These are phyloP conservation scores for Jaculus jaculus DNA, from an alignment of 2,113 vertebrate species.

Conservation along the genomic window DNA sequence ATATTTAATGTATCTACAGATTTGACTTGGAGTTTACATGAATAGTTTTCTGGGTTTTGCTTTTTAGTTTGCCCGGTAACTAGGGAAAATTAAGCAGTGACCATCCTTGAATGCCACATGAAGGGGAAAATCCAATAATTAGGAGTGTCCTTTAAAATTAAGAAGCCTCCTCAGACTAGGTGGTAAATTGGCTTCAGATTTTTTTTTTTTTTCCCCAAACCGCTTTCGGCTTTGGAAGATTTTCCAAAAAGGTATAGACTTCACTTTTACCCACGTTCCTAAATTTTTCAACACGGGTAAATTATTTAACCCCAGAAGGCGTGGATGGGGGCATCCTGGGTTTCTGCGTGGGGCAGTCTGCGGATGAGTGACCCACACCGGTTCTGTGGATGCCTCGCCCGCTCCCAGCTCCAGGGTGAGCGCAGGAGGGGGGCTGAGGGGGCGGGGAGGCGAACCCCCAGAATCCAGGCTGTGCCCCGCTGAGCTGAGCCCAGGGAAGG, in stretches of 20 bases:
- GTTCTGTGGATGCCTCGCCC: fast-evolving
- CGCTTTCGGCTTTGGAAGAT: background rate
- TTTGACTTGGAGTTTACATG: constrained; percentile 6
- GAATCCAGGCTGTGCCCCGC: background rate
- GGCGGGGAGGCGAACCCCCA: background rate
- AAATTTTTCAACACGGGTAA: background rate
- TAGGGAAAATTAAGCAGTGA: background rate
- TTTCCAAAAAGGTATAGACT: background rate
- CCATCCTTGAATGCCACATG: background rate
- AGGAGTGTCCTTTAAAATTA: background rate
- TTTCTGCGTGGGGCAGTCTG: background rate
- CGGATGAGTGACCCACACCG: background rate
- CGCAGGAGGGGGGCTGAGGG: fast-evolving
- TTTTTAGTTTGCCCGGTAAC: background rate
- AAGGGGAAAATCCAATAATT: background rate
- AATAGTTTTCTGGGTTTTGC: background rate
- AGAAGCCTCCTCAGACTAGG: background rate
- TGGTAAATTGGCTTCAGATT: background rate
- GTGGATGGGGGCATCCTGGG: fast-evolving
- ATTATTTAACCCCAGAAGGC: background rate
- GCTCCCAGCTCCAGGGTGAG: background rate
- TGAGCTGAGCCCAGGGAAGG: background rate
- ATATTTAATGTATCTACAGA: background rate
- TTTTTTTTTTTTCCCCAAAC: background rate
- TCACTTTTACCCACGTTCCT: background rate